Evolutionary conservation across 2,888 invertebrate species (phyloP).

Genomic region (Drosophila paracracens): DNA sequence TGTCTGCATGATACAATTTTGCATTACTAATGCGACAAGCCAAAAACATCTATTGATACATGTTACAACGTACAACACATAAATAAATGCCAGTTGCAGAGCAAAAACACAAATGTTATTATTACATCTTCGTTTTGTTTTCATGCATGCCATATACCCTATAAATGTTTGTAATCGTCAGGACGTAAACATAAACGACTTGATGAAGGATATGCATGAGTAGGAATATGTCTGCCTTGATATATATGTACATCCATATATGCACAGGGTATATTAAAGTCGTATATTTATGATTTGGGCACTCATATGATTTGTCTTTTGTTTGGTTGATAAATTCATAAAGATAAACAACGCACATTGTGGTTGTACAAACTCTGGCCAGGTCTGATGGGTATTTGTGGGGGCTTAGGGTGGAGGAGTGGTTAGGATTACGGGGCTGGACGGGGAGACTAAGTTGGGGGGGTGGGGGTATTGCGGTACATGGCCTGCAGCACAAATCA

Average conservation of each 20-base stretch:
- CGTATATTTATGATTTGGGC: not conserved
- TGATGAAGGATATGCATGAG: not conserved
- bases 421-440: not conserved
- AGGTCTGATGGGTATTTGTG: not conserved
- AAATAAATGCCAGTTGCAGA: conserved; percentile 67
- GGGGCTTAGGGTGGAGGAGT: no score
- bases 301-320: conserved; percentile 11
- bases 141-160: conserved; percentile 8
- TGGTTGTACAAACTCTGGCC: conserved; percentile 55
- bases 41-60: conserved; percentile 63
- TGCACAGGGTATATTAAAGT: conserved; percentile 17
- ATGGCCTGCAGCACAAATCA: conserved; percentile 77
- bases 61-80: conserved; percentile 65
- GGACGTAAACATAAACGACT: not conserved
- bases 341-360: conserved; percentile 74
- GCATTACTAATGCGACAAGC: conserved; percentile 76
- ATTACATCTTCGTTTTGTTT: conserved; percentile 28
- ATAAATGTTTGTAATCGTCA: not conserved
- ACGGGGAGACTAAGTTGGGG: not conserved
- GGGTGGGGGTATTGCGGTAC: conserved; percentile 13
- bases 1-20: conserved; percentile 64
- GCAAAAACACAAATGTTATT: conserved; percentile 56
- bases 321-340: conserved; percentile 56
- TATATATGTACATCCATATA: no score
- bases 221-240: not conserved